Conservation (phyloP, 92 coral and sea anemone genomes). For the Actinostola sp. region DNA sequence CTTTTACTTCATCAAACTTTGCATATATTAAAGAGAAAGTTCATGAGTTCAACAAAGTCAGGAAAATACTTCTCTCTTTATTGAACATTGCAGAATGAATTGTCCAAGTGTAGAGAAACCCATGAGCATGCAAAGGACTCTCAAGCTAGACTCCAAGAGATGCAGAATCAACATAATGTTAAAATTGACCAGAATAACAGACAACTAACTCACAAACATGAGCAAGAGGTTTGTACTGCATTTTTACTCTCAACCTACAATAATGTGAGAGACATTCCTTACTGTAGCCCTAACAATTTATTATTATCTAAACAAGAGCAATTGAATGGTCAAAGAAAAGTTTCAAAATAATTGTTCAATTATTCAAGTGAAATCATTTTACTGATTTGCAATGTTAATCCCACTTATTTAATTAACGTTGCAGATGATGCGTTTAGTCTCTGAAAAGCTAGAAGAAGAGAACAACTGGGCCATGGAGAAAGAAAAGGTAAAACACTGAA, state of each 20-base stretch:
- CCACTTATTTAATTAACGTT: neutral
- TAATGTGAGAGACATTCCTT: too few relatives aligned
- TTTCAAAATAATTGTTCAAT: neutral
- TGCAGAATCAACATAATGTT: conserved; percentile 61
- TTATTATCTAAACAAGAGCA: too few relatives aligned
- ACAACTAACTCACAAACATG: conserved; percentile 67
- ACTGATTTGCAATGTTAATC: neutral
- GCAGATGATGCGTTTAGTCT: conserved; percentile 72
- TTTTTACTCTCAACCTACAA: too few relatives aligned
- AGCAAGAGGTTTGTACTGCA: conserved; percentile 62
- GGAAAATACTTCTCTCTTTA: neutral
- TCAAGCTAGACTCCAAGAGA: conserved; percentile 58
- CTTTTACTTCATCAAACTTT: neutral
- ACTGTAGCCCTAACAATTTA: too few relatives aligned
- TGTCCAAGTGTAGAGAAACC: conserved; percentile 62
- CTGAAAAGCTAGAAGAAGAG: conserved; percentile 82
- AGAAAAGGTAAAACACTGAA: conserved; percentile 61
- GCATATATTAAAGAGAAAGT: too few relatives aligned
- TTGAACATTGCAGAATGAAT: conserved; percentile 40
- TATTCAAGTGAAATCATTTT: neutral
- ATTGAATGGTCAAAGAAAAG: too few relatives aligned
- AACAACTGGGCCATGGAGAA: conserved; percentile 74
- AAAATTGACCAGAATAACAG: conserved; percentile 66
- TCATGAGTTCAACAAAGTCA: too few relatives aligned
- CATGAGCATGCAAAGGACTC: conserved; percentile 67